A percentile compares a stretch with the other conserved stretches of the same genome.
phyloP scores from a whole-genome alignment of 2,113 vertebrate genomes.

The Octodon degus region DNA sequence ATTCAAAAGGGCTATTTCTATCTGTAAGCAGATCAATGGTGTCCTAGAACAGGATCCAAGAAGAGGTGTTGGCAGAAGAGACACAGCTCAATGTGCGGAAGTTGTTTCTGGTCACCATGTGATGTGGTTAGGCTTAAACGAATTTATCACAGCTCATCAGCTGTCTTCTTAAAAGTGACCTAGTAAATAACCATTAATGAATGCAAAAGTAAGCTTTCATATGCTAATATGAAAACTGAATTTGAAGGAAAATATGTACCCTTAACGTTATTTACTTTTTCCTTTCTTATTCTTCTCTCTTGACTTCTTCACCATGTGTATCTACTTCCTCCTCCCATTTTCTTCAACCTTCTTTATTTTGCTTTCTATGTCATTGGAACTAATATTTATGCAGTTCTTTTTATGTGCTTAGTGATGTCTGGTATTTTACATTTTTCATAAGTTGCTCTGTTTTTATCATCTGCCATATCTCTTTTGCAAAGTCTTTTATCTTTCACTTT shows the following conservation, averaged over 20 bases:
- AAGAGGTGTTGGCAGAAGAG: too few species aligned
- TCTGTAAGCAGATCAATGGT: neutral
- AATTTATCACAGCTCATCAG: neutral
- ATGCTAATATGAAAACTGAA: neutral
- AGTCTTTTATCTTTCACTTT: neutral
- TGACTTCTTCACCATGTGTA: neutral
- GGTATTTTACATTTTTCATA: neutral
- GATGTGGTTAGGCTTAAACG: neutral
- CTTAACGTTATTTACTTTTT: neutral
- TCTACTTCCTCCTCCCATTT: neutral
- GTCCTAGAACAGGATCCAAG: neutral
- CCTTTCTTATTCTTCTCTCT: neutral
- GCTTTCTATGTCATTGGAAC: neutral
- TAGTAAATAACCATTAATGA: neutral
- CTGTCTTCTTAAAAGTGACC: neutral
- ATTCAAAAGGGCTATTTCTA: neutral
- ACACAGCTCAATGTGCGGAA: neutral
- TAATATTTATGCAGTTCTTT: slow-evolving; percentile 2
- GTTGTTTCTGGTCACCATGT: too few species aligned
- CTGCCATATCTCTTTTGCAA: neutral
- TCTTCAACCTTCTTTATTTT: neutral
- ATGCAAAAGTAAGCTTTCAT: neutral
- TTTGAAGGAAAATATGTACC: neutral
- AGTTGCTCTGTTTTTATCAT: neutral
- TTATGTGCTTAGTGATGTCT: neutral